Conservation (phyloP, 2,888 invertebrate genomes). For the Hemaris fuciformis region DNA sequence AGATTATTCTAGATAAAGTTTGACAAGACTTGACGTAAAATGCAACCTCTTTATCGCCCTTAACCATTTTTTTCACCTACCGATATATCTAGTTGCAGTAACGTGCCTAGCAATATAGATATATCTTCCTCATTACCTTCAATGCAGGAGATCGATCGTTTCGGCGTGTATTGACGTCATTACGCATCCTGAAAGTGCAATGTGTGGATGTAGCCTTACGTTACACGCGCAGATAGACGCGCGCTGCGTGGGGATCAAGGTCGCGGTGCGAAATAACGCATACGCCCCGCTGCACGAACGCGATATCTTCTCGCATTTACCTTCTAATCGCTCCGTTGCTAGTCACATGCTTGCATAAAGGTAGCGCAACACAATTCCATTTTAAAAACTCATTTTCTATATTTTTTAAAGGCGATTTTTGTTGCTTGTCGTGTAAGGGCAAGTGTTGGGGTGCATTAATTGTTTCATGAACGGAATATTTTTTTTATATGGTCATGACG, state of each 20-base stretch:
- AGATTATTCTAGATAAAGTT: conserved; percentile 5
- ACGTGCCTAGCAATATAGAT: neutral
- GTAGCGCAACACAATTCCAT: neutral
- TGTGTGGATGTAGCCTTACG: conserved; percentile 58
- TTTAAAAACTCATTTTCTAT: neutral
- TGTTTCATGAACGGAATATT: too few species aligned
- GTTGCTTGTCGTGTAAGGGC: too few species aligned
- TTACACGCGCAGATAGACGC: conserved; percentile 66
- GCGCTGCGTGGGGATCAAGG: conserved; percentile 78
- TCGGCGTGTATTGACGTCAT: conserved; percentile 19
- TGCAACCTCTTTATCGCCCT: neutral
- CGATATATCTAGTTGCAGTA: too few species aligned
- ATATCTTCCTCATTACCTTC: conserved; percentile 3
- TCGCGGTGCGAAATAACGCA: conserved; percentile 65
- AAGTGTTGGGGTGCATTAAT: too few species aligned
- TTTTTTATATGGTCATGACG: too few species aligned
- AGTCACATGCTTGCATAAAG: neutral
- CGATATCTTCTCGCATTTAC: conserved; percentile 23
- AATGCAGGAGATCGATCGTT: neutral
- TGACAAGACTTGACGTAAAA: neutral
- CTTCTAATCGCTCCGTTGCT: conserved; percentile 5
- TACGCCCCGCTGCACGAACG: conserved; percentile 38
- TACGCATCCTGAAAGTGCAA: conserved; percentile 33
- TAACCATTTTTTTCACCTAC: neutral
- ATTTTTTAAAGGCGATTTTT: too few species aligned